phyloP scores from a whole-genome alignment of 2,113 vertebrate species.

The Scomber japonicus region DNA sequence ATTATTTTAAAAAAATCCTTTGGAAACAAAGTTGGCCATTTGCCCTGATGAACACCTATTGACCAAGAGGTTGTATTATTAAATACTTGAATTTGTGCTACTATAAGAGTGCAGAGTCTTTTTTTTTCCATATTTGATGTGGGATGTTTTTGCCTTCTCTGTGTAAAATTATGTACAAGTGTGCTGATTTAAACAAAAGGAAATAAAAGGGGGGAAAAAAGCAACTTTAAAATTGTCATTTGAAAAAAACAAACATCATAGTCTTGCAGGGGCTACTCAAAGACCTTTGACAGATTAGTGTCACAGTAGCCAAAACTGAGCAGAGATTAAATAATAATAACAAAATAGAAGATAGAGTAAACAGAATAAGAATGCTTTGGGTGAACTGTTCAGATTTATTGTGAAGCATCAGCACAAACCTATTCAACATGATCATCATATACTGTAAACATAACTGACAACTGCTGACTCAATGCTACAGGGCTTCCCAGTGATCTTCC shows the following conservation, averaged over 20 bases:
- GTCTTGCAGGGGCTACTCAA: neutral
- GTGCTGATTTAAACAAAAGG: neutral
- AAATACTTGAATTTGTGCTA: too few relatives aligned
- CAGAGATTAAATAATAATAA: neutral
- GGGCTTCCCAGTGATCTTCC: conserved; percentile 95
- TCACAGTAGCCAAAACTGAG: neutral
- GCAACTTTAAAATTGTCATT: neutral
- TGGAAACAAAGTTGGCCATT: neutral
- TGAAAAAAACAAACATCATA: neutral
- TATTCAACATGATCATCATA: too few relatives aligned
- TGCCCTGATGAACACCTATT: too few relatives aligned
- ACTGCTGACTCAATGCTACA: conserved; percentile 52
- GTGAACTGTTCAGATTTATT: too few relatives aligned
- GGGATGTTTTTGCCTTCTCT: too few relatives aligned
- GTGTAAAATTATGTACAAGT: too few relatives aligned
- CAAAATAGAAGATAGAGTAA: neutral
- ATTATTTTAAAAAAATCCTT: conserved; percentile 1
- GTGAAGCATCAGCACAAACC: too few relatives aligned
- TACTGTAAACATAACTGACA: neutral
- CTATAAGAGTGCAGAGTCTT: too few relatives aligned
- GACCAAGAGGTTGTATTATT: too few relatives aligned
- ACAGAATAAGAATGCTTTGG: neutral
- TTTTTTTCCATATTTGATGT: too few relatives aligned
- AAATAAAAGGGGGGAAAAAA: neutral
- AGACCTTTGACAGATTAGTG: neutral